Evolutionary conservation across 2,113 vertebrate species (phyloP).

Genomic region (Albula goreensis): DNA sequence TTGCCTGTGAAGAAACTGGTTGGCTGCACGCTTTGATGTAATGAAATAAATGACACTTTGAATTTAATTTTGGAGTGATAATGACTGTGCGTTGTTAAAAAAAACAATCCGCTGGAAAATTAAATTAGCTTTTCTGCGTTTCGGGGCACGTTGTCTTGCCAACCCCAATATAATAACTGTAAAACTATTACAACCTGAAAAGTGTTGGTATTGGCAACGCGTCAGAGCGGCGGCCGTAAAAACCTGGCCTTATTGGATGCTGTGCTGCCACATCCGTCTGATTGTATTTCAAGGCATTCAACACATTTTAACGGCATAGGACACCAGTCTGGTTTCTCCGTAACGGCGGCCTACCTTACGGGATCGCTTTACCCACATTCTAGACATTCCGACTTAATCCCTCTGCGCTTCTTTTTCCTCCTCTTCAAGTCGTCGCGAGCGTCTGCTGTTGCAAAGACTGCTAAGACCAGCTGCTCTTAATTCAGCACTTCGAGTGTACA

Average conservation of each 20-base stretch:
- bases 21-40: conserved; percentile 51
- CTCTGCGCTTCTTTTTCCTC: conserved; percentile 4
- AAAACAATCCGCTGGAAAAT: conserved; percentile 57
- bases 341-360: conserved; percentile 27
- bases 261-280: conserved; percentile 42
- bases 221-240: conserved; percentile 54
- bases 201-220: conserved; percentile 66
- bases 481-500: no score
- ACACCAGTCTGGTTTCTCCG: conserved; percentile 37
- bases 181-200: conserved; percentile 71
- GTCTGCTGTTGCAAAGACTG: conserved; percentile 27
- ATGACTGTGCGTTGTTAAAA: conserved; percentile 48
- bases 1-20: conserved; percentile 39
- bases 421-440: conserved; percentile 20
- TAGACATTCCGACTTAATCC: conserved; percentile 15
- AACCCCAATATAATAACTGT: conserved; percentile 69
- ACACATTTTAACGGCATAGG: conserved; percentile 40
- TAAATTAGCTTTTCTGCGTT: conserved; percentile 59
- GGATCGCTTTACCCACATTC: conserved; percentile 35
- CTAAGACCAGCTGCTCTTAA: no score
- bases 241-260: conserved; percentile 39
- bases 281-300: conserved; percentile 45
- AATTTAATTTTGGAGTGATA: conserved; percentile 50
- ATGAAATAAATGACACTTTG: conserved; percentile 58
- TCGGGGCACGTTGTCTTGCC: conserved; percentile 49